phyloP scores from a whole-genome alignment of 2,113 vertebrate genomes.

The Lonchura striata region DNA sequence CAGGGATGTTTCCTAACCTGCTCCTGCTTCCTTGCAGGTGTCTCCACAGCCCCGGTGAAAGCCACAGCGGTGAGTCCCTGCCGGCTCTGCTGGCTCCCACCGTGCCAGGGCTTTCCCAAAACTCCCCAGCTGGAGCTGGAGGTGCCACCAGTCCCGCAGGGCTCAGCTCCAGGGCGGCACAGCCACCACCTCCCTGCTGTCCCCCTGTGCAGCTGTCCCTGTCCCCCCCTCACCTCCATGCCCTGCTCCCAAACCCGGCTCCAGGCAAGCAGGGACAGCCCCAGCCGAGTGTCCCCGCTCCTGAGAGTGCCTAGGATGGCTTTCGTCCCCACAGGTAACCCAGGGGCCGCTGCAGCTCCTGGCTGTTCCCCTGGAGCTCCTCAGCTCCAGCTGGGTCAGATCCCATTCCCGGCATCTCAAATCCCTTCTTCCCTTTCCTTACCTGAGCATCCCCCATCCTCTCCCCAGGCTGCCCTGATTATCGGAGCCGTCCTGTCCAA shows the following conservation, averaged over 20 bases:
- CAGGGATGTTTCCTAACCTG: accelerated
- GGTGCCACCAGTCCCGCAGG: accelerated
- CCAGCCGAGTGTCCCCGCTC: accelerated
- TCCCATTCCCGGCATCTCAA: neutral
- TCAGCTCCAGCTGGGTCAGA: neutral
- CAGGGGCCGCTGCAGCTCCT: neutral
- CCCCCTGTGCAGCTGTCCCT: neutral
- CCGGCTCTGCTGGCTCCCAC: accelerated
- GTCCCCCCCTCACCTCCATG: neutral
- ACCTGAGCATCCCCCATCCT: neutral
- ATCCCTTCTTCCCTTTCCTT: neutral
- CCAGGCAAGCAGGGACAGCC: neutral
- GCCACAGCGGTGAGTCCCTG: conserved; percentile 12
- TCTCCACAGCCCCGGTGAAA: neutral
- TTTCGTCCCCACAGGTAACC: accelerated
- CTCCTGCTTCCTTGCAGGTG: neutral
- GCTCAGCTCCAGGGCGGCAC: neutral
- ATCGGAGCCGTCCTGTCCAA: neutral
- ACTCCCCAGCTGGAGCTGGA: accelerated
- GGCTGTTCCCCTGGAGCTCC: neutral
- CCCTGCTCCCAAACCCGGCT: neutral
- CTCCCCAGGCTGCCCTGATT: neutral
- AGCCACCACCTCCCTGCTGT: neutral
- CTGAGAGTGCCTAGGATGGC: neutral
- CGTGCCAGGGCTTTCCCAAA: neutral